These are phyloP conservation scores for Heliconius melpomene DNA, from an alignment of 1,140 invertebrate species.

Conservation along the genomic window DNA sequence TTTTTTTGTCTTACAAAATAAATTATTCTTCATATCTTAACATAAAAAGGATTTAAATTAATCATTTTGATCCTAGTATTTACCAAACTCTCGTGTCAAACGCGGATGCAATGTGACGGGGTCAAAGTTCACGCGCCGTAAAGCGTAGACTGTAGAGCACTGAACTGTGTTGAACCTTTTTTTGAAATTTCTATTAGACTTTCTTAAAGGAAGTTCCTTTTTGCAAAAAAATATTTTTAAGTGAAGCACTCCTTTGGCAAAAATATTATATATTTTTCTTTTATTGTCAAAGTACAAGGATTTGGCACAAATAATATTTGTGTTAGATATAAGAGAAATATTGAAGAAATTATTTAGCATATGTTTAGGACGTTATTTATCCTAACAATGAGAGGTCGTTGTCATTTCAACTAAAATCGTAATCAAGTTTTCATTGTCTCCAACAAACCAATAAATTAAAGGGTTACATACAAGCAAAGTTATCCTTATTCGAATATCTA, in stretches of 20 bases:
- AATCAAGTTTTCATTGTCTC: not conserved
- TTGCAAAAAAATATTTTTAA: not conserved
- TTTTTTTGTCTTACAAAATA: no score
- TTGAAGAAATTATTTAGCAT: not conserved
- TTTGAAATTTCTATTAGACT: slow-evolving; percentile 16
- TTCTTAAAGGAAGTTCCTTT: not conserved
- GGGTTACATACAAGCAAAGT: not conserved
- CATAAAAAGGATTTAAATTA: not conserved
- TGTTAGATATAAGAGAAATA: not conserved
- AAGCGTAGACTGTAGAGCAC: slow-evolving; percentile 27
- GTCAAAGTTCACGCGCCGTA: slow-evolving; percentile 44
- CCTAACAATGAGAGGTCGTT: not conserved
- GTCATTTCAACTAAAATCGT: not conserved
- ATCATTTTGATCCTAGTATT: slow-evolving; percentile 12
- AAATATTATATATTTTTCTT: not conserved
- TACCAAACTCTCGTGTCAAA: slow-evolving; percentile 8
- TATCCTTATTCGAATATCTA: not conserved
- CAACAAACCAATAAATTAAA: not conserved
- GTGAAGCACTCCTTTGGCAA: not conserved
- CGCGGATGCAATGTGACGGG: slow-evolving; percentile 44
- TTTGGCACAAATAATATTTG: not conserved
- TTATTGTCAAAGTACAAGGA: not conserved
- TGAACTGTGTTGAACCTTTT: slow-evolving; percentile 34
- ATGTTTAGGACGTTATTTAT: not conserved
- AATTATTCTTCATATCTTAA: not conserved